These are phyloP conservation scores for Pandemis heparana DNA, from an alignment of 2,888 invertebrate species.

Conservation along the genomic window DNA sequence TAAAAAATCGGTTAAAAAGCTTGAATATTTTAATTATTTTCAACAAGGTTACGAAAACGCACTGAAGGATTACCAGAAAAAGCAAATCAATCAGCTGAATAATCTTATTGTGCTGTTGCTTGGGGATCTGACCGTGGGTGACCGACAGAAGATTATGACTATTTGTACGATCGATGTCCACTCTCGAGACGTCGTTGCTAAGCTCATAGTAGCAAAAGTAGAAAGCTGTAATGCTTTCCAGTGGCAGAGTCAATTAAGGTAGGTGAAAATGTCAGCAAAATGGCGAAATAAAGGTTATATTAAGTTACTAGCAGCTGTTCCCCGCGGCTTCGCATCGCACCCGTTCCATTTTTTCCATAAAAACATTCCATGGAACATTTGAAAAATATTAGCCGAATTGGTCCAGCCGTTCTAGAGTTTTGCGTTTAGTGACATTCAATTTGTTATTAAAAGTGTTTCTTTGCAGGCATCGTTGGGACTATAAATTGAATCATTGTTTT, in stretches of 20 bases:
- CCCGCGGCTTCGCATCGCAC: no score
- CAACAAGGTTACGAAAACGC: slow-evolving; percentile 92
- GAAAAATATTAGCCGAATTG: no score
- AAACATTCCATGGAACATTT: no score
- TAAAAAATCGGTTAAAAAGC: not conserved
- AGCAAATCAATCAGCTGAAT: slow-evolving; percentile 94
- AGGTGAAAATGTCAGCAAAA: not conserved
- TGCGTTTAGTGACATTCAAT: no score
- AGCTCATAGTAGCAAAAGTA: slow-evolving; percentile 93
- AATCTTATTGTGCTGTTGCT: slow-evolving; percentile 93
- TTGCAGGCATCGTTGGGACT: slow-evolving; percentile 92
- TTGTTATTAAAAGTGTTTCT: not conserved
- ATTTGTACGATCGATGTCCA: slow-evolving; percentile 98
- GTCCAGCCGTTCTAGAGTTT: no score
- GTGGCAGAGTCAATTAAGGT: slow-evolving; percentile 96
- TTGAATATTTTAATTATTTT: slow-evolving; percentile 19
- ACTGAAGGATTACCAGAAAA: slow-evolving; percentile 95
- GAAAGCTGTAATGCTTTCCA: slow-evolving; percentile 93
- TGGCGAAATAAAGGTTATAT: no score
- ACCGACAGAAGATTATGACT: slow-evolving; percentile 98
- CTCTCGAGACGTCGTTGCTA: slow-evolving; percentile 96
- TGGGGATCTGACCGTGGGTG: slow-evolving; percentile 92
- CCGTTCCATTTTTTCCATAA: no score
- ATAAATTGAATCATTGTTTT: slow-evolving; percentile 91
- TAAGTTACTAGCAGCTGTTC: no score